Conservation (phyloP, 2,888 invertebrate species). For the Dromius quadrimaculatus region DNA sequence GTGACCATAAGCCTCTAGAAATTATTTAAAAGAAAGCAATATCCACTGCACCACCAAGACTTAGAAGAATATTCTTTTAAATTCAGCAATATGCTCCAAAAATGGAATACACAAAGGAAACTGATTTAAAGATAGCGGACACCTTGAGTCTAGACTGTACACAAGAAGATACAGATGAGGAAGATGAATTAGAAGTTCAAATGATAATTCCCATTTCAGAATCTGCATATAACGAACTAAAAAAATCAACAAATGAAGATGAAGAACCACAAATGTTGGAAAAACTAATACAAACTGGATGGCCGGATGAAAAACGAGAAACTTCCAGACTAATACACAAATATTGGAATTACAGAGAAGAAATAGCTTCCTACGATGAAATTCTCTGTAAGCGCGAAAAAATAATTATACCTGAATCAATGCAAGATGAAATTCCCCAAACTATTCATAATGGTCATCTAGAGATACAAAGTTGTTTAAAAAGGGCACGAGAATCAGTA, state of each 20-base stretch:
- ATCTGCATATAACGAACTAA: constrained; percentile 35
- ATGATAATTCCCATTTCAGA: constrained; percentile 43
- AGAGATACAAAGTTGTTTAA: constrained; percentile 43
- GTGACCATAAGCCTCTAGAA: constrained; percentile 58
- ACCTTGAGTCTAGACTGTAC: constrained; percentile 53
- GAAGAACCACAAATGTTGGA: constrained; percentile 55
- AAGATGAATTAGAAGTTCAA: constrained; percentile 53
- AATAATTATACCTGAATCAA: constrained; percentile 52
- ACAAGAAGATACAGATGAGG: constrained; percentile 43
- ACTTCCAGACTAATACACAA: constrained; percentile 46
- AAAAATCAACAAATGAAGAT: constrained; percentile 51
- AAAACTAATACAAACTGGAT: constrained; percentile 55
- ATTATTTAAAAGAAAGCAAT: constrained; percentile 57
- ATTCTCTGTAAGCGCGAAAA: constrained; percentile 53
- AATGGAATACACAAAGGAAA: constrained; percentile 57
- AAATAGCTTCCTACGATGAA: constrained; percentile 49
- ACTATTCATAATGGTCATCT: constrained; percentile 45
- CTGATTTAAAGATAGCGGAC: constrained; percentile 57
- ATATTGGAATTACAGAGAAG: constrained; percentile 49
- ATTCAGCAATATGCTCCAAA: constrained; percentile 56
- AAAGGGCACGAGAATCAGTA: constrained; percentile 11
- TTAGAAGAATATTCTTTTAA: constrained; percentile 58
- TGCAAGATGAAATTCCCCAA: constrained; percentile 21
- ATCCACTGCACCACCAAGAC: constrained; percentile 53
- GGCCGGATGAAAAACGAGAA: constrained; percentile 55